Percentiles rank a stretch among this genome's conserved stretches.
Conservation (phyloP, 2,888 invertebrate species). For the Platyscelio sp. region DNA sequence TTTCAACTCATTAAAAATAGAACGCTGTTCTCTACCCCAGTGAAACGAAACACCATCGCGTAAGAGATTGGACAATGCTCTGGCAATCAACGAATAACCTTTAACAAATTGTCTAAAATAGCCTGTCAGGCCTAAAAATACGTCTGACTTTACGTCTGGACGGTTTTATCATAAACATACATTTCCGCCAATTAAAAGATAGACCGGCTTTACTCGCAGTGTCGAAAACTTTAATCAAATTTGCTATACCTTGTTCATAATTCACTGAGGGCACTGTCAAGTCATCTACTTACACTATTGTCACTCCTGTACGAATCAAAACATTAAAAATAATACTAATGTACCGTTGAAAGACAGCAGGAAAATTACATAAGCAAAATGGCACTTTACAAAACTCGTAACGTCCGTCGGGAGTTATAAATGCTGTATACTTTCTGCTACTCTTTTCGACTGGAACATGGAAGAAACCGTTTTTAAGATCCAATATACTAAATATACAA, state of each 20-base stretch:
- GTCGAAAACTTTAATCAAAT: not conserved
- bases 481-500: not conserved
- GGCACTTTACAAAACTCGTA: constrained; percentile 3
- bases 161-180: not conserved
- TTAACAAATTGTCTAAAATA: constrained; percentile 66
- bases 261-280: not conserved
- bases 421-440: not conserved
- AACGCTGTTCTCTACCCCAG: too few species aligned
- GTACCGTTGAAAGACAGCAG: constrained; percentile 19
- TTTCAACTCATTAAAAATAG: not conserved
- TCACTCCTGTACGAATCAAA: not conserved
- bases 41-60: not conserved
- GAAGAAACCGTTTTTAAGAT: not conserved
- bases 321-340: constrained; percentile 8
- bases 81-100: not conserved
- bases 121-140: constrained; percentile 62
- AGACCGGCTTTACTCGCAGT: not conserved
- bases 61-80: not conserved
- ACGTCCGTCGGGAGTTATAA: not conserved
- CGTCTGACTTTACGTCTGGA: not conserved
- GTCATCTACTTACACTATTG: constrained; percentile 9
- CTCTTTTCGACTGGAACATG: not conserved
- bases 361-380: constrained; percentile 18
- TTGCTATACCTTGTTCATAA: not conserved
- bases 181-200: not conserved